Base-by-base conservation (phyloP, 2,888 invertebrate genomes). In the Theodoxus fluviatilis region DNA sequence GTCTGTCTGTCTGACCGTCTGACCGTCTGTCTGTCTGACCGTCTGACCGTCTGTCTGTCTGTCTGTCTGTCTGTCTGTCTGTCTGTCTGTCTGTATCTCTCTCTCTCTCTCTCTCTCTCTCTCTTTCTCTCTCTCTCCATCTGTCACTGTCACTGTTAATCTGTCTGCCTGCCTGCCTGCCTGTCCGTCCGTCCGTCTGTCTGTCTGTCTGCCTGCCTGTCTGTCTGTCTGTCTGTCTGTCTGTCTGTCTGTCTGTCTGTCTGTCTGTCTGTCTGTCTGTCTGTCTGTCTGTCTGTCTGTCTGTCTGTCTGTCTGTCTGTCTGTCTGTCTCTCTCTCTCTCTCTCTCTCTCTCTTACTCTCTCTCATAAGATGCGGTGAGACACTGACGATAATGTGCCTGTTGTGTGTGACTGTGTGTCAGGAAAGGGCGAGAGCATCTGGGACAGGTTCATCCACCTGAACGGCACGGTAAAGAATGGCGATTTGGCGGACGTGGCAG, bases 401-500 rank as follows among this genome's bases (percentile, higher is more conserved):
- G 28, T 64, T 15, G 1, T 6, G 37, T 35, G 35, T 37, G 37
- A 18, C 12, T 69, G 2, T n/a, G n/a, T n/a, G n/a, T n/a, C 68
- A 83, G 81, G 80, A 18, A 79, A 79, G 68, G 81, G 81, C 2
- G 67, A 65, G 18, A 81, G 80, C 70, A 81, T 81, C n/a, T 83
- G 83, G 93, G 93, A 93, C 83, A 88, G 87, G 4, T 91, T 91
- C 76, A 89, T 90, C 0, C 84, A 84, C 71, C 88, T 33, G 89
- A 65, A 47, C 25, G 91, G 91, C 72, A 89, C 90, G 85, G 90
- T 92, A 40, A 89, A 84, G 0, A 91, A 92, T 77, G 71, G 67
- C 22, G 88, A 89, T 9, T 79, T 78, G 66, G 92, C 90, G 0
- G 91, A 92, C 79, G 84, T 91, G 0, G 90, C 92, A 0, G 90